Base-by-base conservation (phyloP, 2,113 vertebrate species). In the Ardeotis arabs region DNA sequence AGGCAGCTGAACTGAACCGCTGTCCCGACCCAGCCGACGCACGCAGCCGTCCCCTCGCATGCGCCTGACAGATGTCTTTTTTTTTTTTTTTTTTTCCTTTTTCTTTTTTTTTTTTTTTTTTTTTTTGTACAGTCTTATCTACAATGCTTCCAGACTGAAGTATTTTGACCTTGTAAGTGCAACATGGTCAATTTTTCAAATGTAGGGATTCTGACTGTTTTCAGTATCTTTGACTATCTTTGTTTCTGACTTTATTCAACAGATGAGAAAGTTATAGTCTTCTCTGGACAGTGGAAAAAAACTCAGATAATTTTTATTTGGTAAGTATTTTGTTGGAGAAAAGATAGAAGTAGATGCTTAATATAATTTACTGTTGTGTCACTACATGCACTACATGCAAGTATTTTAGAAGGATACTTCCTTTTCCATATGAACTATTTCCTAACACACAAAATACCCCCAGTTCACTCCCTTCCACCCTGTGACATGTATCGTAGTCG, bases 151-250 rank as follows among this genome's bases (percentile, higher is more conserved):
- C 77, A 63, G 8, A 35, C 7, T 63, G 53, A 78, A 76, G 13
- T 24, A 85, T 49, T 76, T 64, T 69, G 45, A 90, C 81, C 24
- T 96, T 94, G 47, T 58, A 67, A 50, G 58, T 89, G n/a, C 39
- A 93, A 88, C 56, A 81, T 68, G 49, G 88, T 87, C 58, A 68
- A 62, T 25, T 89, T 59, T 87, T 66, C 27, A 84, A 93, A 93
- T 66, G 21, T 24, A 29, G 59, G 22, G 52, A 93, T 50, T 49
- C 24, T 74, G 28, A 92, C 44, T 67, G 21, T 89, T 89, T 84
- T 75, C 55, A 84, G 10, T 19, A 55, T 15, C 12, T 77, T 80
- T 79, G 47, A 49, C 18, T 2, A 2, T 27, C 27, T 87, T 78
- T 41, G 15, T 50, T 93, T 70, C 50, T 3, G 8, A 47, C 10